Evolutionary conservation across 2,113 vertebrate species (phyloP).

Genomic region (Esox niger): DNA sequence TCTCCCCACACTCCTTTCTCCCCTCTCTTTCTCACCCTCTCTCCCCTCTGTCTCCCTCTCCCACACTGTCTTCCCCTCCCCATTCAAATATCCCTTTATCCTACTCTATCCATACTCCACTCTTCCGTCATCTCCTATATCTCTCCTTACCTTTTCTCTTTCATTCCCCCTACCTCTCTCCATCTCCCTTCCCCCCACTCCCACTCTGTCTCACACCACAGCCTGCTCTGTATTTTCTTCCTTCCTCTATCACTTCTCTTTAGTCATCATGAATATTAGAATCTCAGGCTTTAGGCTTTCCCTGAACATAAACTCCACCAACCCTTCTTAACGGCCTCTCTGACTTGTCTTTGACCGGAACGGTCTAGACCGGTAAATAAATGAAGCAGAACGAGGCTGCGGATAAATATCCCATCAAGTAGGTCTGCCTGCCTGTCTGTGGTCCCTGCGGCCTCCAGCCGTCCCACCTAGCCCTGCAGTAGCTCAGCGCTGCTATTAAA

Average conservation of each 20-base stretch:
- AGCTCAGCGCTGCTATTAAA: constrained; percentile 46
- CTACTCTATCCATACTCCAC: background rate
- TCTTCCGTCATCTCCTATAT: background rate
- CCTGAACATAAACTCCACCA: constrained; percentile 21
- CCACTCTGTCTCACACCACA: background rate
- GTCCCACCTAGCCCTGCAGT: constrained; percentile 36
- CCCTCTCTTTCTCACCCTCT: background rate
- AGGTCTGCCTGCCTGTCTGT: constrained; percentile 30
- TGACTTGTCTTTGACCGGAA: constrained; percentile 3
- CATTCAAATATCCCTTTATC: background rate
- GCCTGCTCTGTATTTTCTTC: background rate
- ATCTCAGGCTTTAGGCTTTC: constrained; percentile 40
- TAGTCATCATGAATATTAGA: constrained; percentile 74
- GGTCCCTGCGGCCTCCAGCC: constrained; percentile 27
- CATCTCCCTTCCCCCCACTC: background rate
- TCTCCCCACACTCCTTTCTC: too few relatives aligned
- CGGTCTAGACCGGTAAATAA: constrained; percentile 25
- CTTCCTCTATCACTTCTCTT: constrained; percentile 31
- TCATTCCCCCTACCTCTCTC: background rate
- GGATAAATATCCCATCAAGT: constrained; percentile 49
- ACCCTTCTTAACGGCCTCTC: background rate
- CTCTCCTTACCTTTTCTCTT: background rate
- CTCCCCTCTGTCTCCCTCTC: background rate
- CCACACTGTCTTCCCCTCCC: background rate
- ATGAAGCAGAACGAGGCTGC: constrained; percentile 25